These are phyloP conservation scores for Apostichopus parvimensis DNA, from an alignment of 35 echinoderm and acorn worm species.

Conservation along the genomic window DNA sequence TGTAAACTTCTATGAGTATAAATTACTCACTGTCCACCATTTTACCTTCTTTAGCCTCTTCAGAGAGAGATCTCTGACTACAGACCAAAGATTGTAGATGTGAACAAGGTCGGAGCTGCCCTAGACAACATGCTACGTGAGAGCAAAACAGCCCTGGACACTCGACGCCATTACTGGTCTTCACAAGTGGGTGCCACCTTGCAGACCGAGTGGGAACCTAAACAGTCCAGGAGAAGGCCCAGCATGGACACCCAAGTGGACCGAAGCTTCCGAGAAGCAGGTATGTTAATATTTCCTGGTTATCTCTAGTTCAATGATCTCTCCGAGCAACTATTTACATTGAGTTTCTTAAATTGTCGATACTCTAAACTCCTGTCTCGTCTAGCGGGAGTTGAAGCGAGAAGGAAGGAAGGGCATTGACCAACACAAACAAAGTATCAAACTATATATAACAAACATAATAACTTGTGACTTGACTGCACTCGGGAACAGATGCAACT, in stretches of 20 bases:
- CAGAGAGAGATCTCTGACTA: slow-evolving; percentile 92
- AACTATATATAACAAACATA: no score
- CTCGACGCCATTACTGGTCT: slow-evolving; percentile 92
- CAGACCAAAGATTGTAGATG: slow-evolving; percentile 92
- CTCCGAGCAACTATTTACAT: neutral
- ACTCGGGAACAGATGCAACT: no score
- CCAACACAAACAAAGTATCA: no score
- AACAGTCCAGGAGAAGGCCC: slow-evolving; percentile 33
- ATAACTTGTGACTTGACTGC: no score
- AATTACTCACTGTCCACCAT: neutral
- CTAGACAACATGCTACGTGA: slow-evolving; percentile 87
- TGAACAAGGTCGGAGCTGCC: slow-evolving; percentile 89
- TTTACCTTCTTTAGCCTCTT: slow-evolving; percentile 65
- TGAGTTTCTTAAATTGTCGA: no score
- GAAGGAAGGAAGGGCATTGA: no score
- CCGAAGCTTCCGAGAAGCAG: slow-evolving; percentile 24
- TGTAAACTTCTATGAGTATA: no score
- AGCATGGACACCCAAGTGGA: slow-evolving; percentile 14
- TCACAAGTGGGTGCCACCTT: slow-evolving; percentile 86
- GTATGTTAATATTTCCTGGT: neutral
- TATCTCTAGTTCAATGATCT: neutral
- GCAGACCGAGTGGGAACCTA: slow-evolving; percentile 88
- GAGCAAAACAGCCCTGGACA: slow-evolving; percentile 65
- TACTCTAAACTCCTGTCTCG: no score
- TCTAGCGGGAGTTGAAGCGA: no score